Conservation (phyloP, 2,113 vertebrate species). For the Indicator maculatus region DNA sequence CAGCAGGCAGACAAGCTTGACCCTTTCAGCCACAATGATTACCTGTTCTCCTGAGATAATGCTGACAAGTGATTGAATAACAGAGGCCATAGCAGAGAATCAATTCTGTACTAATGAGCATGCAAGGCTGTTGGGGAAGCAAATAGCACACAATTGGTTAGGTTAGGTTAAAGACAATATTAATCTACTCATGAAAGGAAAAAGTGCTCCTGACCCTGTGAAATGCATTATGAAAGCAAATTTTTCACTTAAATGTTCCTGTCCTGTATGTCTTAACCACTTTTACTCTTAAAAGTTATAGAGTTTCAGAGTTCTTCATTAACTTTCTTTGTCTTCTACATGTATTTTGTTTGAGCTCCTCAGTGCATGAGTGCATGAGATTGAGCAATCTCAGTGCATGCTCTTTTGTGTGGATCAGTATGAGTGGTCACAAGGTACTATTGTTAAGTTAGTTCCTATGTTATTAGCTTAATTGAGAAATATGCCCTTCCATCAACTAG, state of each 20-base stretch:
- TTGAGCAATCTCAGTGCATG: background rate
- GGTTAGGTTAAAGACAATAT: conserved; percentile 33
- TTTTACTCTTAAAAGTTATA: background rate
- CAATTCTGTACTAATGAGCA: conserved; percentile 58
- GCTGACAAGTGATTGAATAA: conserved; percentile 35
- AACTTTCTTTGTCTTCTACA: background rate
- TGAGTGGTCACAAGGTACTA: background rate
- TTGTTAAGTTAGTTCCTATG: background rate
- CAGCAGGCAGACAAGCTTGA: background rate
- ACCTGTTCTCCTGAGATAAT: conserved; percentile 43
- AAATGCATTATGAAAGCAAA: background rate
- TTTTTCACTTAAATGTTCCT: background rate
- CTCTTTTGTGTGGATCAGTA: background rate
- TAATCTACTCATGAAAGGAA: background rate
- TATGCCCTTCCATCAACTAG: background rate
- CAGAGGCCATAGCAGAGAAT: conserved; percentile 40
- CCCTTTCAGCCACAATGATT: background rate
- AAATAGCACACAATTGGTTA: background rate
- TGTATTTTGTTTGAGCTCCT: background rate
- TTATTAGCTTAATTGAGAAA: background rate
- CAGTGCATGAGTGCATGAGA: too few species aligned
- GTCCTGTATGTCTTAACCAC: background rate
- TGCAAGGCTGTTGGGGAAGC: background rate
- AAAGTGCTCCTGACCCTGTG: background rate
- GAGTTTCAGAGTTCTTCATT: background rate